Base-by-base conservation (phyloP, 37 sponge, comb jelly and placozoan species). In the Halisarca cf. caerulea region DNA sequence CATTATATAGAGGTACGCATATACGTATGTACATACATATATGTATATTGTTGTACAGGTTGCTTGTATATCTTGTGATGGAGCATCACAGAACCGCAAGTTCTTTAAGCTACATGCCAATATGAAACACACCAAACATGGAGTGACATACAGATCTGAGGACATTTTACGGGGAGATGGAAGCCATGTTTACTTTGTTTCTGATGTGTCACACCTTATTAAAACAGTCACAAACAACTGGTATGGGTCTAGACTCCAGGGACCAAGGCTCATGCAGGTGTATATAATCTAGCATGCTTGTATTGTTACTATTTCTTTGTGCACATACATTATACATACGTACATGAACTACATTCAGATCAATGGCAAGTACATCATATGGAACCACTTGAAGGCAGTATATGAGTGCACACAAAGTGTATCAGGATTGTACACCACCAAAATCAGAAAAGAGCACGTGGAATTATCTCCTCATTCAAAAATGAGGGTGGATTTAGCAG, bases 31-130 rank as follows among this genome's bases (percentile, higher is more conserved):
- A n/a, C n/a, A n/a, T n/a, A n/a, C n/a, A n/a, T n/a, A n/a, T n/a
- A n/a, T n/a, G n/a, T n/a, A n/a, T n/a, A n/a, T n/a, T n/a, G n/a
- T n/a, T n/a, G n/a, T n/a, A n/a, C n/a, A n/a, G n/a, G 80, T 79
- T 9, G 27, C 55, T n/a, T 25, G 59, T 7, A 57, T 79, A 47
- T 7, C 57, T 7, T 79, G 59, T 79, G 80, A 79, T 58, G 80
- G 80, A 23, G 80, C 80, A 79, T 25, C 59, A 3, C 14, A 55
- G 6, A 79, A 79, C 80, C 58, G 55, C 33, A 47, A 79, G 36
- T 79, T 79, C 35, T 79, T 58, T 34, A 54, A 35, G 34, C 57
- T 51, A 18, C 51, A 79, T 33, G 57, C n/a, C n/a, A n/a, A n/a
- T n/a, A n/a, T n/a, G n/a, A n/a, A n/a, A n/a, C n/a, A n/a, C n/a